These are phyloP conservation scores for Meteorus colon DNA, from an alignment of 2,888 invertebrate species.

Conservation along the genomic window DNA sequence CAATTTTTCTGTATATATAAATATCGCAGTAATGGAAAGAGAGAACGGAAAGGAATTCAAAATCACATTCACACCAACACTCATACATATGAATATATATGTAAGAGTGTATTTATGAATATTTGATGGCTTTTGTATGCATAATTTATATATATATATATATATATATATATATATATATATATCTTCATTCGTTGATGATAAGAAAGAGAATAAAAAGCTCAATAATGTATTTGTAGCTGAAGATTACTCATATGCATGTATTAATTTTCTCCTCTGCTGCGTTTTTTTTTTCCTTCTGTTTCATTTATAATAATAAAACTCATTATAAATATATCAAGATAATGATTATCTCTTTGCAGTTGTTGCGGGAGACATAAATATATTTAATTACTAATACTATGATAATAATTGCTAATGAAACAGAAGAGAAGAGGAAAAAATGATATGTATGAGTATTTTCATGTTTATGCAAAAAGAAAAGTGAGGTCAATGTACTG, in stretches of 20 bases:
- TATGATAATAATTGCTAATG: background rate
- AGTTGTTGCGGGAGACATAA: conserved; percentile 31
- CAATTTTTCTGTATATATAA: background rate
- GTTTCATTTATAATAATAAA: conserved; percentile 42
- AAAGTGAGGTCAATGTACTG: background rate
- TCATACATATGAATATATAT: background rate
- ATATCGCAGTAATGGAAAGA: background rate
- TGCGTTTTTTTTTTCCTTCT: conserved; percentile 38
- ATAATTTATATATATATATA: background rate
- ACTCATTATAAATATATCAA: conserved; percentile 26
- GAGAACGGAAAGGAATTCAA: background rate
- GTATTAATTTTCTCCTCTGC: conserved; percentile 16
- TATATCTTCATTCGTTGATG: conserved; percentile 8
- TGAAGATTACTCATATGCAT: conserved; percentile 49
- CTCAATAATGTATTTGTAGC: conserved; percentile 32
- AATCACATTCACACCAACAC: too few relatives aligned
- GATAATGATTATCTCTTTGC: conserved; percentile 40
- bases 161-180: background rate
- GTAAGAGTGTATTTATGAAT: too few relatives aligned
- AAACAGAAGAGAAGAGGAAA: too few relatives aligned
- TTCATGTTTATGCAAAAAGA: background rate
- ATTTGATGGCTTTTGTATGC: background rate
- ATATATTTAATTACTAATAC: conserved; percentile 27
- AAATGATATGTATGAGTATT: background rate
- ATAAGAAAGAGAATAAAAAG: conserved; percentile 28